Evolutionary conservation across 2,888 invertebrate species (phyloP).

Genomic region (Sinopyrophorus schimmeli): DNA sequence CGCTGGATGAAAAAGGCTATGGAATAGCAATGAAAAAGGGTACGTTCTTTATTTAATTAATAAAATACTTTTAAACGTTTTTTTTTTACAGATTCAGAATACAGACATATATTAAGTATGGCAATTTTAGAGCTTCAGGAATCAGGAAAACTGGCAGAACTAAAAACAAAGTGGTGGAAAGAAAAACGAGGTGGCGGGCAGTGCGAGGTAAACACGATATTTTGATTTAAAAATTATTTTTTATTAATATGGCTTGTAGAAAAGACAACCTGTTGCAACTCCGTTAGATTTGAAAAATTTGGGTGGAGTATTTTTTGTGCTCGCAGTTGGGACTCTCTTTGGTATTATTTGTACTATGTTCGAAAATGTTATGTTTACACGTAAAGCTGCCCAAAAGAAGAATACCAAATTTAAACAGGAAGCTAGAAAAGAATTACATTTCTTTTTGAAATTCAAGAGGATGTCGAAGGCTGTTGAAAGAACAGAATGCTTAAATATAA

Average conservation of each 20-base stretch:
- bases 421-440: slow-evolving; percentile 14
- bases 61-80: neutral
- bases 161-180: slow-evolving; percentile 82
- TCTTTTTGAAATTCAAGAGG: slow-evolving; percentile 21
- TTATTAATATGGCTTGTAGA: slow-evolving; percentile 8
- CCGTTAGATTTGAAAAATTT: slow-evolving; percentile 73
- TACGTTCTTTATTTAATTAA: slow-evolving; percentile 15
- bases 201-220: slow-evolving; percentile 14
- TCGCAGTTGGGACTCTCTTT: slow-evolving; percentile 66
- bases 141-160: slow-evolving; percentile 66
- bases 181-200: slow-evolving; percentile 60
- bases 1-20: slow-evolving; percentile 69
- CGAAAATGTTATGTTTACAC: slow-evolving; percentile 66
- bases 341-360: slow-evolving; percentile 68
- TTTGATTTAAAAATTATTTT: neutral
- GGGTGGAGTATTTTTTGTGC: slow-evolving; percentile 77
- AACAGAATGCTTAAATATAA: neutral
- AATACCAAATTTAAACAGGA: slow-evolving; percentile 61
- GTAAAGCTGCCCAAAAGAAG: slow-evolving; percentile 37
- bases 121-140: slow-evolving; percentile 77
- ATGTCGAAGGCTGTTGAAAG: slow-evolving; percentile 12
- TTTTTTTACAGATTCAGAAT: slow-evolving; percentile 60
- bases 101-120: slow-evolving; percentile 69
- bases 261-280: slow-evolving; percentile 36
- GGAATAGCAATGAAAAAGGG: slow-evolving; percentile 48